phyloP scores from a whole-genome alignment of 64 coral and sea anemone genomes.

The Montipora foliosa region DNA sequence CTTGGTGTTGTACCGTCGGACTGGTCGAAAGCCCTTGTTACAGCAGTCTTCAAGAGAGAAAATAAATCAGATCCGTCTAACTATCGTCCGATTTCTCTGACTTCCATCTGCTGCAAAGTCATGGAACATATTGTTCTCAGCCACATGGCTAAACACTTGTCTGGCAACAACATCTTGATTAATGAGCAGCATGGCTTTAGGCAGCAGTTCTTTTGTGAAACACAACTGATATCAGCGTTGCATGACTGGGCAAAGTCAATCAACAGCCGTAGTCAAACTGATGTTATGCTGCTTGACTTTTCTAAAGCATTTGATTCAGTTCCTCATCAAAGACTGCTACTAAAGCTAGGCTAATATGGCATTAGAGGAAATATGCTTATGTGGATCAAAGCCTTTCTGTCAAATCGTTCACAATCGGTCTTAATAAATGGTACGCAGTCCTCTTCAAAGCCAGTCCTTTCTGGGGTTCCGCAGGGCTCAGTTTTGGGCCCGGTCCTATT shows the following conservation, averaged over 20 bases:
- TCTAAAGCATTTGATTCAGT: too few relatives aligned
- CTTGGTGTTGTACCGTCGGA: too few relatives aligned
- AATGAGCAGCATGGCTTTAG: constrained; percentile 7
- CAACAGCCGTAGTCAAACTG: constrained; percentile 16
- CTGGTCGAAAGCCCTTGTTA: constrained; percentile 38
- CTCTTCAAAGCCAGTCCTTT: too few relatives aligned
- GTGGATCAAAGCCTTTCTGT: background rate
- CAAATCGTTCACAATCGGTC: background rate
- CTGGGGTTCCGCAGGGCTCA: too few relatives aligned
- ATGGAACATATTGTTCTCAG: background rate
- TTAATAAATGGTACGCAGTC: too few relatives aligned
- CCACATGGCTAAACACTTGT: constrained; percentile 29
- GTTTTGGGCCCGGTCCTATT: too few relatives aligned
- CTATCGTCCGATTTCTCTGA: constrained; percentile 47
- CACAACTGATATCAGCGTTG: constrained; percentile 13
- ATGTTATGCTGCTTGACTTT: background rate
- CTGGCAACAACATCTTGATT: constrained; percentile 10
- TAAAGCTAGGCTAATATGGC: too few relatives aligned
- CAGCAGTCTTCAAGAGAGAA: constrained; percentile 31
- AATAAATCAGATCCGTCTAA: constrained; percentile 17
- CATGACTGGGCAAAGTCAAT: constrained; percentile 42
- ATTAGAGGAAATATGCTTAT: too few relatives aligned
- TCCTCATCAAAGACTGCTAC: too few relatives aligned
- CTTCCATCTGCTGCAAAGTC: constrained; percentile 3
- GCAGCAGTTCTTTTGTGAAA: background rate